A percentile compares a stretch with the other conserved stretches of the same genome.
These are phyloP conservation scores for Sarcoramphus papa DNA, from an alignment of 2,797 vertebrate genomes.

Conservation along the genomic window DNA sequence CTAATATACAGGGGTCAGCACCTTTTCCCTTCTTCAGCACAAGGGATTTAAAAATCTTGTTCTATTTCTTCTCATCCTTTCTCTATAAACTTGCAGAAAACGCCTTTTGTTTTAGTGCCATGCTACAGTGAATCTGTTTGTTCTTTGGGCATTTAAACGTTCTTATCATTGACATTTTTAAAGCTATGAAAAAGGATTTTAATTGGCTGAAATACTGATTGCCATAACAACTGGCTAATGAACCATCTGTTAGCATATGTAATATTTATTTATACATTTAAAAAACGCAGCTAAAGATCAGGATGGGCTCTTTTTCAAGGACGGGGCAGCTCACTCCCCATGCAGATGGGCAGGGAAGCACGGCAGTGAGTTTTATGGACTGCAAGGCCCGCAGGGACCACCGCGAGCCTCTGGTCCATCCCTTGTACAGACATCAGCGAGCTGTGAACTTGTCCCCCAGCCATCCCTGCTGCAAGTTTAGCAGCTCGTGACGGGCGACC, in stretches of 20 bases:
- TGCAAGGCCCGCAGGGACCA: background rate
- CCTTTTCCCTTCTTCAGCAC: background rate
- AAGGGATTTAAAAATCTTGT: background rate
- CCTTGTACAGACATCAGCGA: background rate
- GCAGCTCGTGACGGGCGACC: fast-evolving
- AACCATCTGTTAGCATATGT: constrained; percentile 69
- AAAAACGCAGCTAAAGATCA: background rate
- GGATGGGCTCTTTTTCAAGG: constrained; percentile 15
- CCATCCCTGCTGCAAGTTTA: background rate
- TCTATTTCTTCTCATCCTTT: background rate
- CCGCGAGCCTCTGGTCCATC: background rate
- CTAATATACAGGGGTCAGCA: background rate
- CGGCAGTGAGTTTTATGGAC: background rate
- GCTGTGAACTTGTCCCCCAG: background rate
- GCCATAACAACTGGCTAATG: constrained; percentile 74
- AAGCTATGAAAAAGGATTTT: constrained; percentile 54
- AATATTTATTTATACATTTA: constrained; percentile 72
- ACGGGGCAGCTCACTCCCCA: background rate
- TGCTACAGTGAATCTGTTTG: background rate
- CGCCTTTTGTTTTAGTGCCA: background rate
- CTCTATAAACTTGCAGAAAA: background rate
- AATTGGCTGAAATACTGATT: constrained; percentile 72
- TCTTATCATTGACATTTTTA: constrained; percentile 58
- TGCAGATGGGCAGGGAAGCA: background rate
- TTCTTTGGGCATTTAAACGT: constrained; percentile 19